Evolutionary conservation across 2,888 invertebrate genomes (phyloP).

Genomic region (Stenolophus ochropezus): DNA sequence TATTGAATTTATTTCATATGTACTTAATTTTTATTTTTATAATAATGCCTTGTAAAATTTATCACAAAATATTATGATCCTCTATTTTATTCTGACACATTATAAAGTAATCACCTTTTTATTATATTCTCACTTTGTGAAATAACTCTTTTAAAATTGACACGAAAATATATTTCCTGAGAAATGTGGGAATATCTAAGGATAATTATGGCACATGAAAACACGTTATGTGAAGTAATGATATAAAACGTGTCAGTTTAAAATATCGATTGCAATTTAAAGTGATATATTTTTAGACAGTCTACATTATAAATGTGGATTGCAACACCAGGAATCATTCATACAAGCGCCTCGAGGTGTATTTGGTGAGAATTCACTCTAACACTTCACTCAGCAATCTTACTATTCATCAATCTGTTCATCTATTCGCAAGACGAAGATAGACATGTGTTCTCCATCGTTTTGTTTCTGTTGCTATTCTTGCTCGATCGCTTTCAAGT

Average conservation of each 20-base stretch:
- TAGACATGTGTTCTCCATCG: slow-evolving; percentile 11
- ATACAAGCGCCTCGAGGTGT: background rate
- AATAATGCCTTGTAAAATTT: too few relatives aligned
- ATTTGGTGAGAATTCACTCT: slow-evolving; percentile 11
- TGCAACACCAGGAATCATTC: slow-evolving; percentile 8
- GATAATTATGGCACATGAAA: background rate
- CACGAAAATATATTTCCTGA: background rate
- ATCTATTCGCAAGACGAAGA: background rate
- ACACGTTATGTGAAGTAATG: background rate
- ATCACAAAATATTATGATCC: too few relatives aligned
- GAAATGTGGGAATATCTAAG: background rate
- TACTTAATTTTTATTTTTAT: too few relatives aligned
- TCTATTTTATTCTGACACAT: background rate
- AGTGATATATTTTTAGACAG: slow-evolving; percentile 6
- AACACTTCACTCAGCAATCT: slow-evolving; percentile 28
- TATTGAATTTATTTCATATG: too few relatives aligned
- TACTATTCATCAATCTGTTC: slow-evolving; percentile 16
- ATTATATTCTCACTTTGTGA: background rate
- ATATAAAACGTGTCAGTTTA: slow-evolving; percentile 11
- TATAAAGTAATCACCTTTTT: background rate
- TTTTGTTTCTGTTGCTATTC: slow-evolving; percentile 1
- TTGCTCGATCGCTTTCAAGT: background rate
- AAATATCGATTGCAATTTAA: slow-evolving; percentile 18
- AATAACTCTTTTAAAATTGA: background rate
- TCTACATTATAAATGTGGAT: slow-evolving; percentile 19